These are phyloP conservation scores for Echinometra lucunter DNA, from an alignment of 53 echinoderm and acorn worm genomes.

Conservation along the genomic window DNA sequence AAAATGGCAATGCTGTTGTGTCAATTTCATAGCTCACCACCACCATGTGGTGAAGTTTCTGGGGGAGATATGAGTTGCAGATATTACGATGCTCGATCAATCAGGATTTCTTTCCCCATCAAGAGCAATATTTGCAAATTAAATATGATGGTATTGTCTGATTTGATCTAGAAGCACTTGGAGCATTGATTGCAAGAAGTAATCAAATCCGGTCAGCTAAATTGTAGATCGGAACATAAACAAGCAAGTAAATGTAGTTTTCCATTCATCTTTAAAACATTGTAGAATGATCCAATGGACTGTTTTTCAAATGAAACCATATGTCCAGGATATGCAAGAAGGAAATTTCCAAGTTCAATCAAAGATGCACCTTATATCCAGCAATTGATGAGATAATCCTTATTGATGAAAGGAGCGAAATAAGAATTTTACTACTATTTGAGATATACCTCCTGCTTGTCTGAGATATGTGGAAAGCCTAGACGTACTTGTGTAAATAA, in stretches of 20 bases:
- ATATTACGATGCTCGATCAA: constrained; percentile 11
- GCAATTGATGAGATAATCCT: neutral
- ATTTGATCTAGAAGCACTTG: constrained; percentile 1
- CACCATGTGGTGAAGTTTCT: neutral
- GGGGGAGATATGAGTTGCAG: constrained; percentile 21
- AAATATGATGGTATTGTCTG: constrained; percentile 26
- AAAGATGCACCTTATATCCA: neutral
- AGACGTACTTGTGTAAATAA: too few relatives aligned
- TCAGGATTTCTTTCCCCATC: neutral
- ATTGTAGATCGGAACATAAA: neutral
- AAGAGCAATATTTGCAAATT: constrained; percentile 2
- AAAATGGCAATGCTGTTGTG: constrained; percentile 3
- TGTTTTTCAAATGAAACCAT: neutral
- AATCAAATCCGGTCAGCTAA: neutral
- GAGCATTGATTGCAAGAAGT: neutral
- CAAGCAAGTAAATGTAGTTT: neutral
- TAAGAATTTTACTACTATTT: neutral
- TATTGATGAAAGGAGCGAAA: neutral
- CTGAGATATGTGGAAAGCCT: neutral
- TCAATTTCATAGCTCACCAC: constrained; percentile 7
- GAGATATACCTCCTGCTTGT: neutral
- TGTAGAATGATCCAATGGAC: neutral
- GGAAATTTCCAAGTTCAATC: neutral
- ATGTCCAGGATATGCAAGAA: neutral
- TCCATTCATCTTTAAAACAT: neutral